Base-by-base conservation (phyloP, 1,140 invertebrate genomes). In the Diachasmimorpha longicaudata region DNA sequence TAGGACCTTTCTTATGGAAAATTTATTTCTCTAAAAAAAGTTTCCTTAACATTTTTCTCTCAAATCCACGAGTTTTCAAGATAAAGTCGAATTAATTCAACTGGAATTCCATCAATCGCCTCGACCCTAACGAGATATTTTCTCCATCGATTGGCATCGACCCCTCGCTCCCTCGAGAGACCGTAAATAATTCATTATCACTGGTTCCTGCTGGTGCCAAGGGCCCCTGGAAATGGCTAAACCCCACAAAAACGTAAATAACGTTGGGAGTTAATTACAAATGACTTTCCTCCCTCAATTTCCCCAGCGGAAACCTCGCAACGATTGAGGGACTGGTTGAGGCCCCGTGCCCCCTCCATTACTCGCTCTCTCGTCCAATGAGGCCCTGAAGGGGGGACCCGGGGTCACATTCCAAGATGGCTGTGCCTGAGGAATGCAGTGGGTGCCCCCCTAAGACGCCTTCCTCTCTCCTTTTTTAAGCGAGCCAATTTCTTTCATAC, bases 401-500 rank as follows among this genome's bases (percentile, higher is more conserved):
- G 87, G 86, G 89, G 87, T 89, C 88, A 88, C 89, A 90, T 90
- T 90, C 89, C 89, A 90, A 90, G 87, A 90, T 90, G 89, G 89
- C 88, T 86, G 88, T 85, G 82, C 84, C 86, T 87, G 80, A 86
- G 89, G 89, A 90, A 90, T 90, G 89, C 88, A 87, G 85, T 88
- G 88, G 85, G 85, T 88, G 85, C 86, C 85, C 84, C 81, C 84
- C 84, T 85, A 79, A 86, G 85, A 85, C 85, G 86, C 84, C 81
- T 80, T 81, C 78, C 73, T 80, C 78, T 79, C 79, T 81, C 80
- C 80, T 80, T 84, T 85, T 85, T 85, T 83, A 87, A 87, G 84
- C 85, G 83, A 80, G 72, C 75, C 79, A 82, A 84, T 87, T 85
- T 84, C 82, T 81, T 72, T 68, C 80, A 80, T 75, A 58, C 74